A percentile compares a stretch with the other conserved stretches of the same genome.
phyloP scores from a whole-genome alignment of 2,797 vertebrate genomes.

The Malurus leucopterus region DNA sequence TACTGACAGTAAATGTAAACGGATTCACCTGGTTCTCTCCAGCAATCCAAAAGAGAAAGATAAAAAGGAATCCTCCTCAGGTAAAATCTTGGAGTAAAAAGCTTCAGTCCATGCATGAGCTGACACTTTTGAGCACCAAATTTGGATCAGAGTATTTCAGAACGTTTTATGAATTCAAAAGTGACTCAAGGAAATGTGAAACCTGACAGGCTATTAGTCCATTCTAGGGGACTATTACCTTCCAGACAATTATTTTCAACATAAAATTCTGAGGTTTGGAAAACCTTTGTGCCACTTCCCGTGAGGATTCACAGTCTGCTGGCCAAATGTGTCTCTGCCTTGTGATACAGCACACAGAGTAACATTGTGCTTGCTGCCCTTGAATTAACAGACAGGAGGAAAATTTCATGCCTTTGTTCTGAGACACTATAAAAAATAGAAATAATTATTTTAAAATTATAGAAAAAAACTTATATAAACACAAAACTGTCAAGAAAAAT shows the following conservation, averaged over 20 bases:
- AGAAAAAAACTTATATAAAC: not conserved
- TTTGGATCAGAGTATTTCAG: not conserved
- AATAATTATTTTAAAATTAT: not conserved
- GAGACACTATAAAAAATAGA: not conserved
- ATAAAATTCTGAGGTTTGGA: conserved; percentile 10
- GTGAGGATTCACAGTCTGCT: not conserved
- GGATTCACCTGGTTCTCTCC: not conserved
- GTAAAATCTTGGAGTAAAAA: not conserved
- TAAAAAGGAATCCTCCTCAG: not conserved
- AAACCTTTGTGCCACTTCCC: not conserved
- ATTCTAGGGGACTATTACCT: conserved; percentile 22
- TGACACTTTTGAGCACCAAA: not conserved
- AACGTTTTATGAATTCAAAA: conserved; percentile 9
- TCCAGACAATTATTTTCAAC: conserved; percentile 22
- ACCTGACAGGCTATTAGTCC: not conserved
- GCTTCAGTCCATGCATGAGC: not conserved
- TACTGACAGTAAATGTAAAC: not conserved
- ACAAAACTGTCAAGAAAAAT: not conserved
- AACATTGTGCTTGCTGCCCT: not conserved
- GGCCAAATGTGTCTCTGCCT: not conserved
- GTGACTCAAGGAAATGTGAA: not conserved
- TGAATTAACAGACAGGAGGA: not conserved
- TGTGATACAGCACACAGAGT: not conserved
- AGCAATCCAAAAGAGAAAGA: not conserved
- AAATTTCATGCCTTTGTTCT: not conserved